Percentiles rank a stretch among this genome's conserved stretches.
Evolutionary conservation across 1,140 invertebrate genomes (phyloP).

Genomic region (Megalonaias nervosa): DNA sequence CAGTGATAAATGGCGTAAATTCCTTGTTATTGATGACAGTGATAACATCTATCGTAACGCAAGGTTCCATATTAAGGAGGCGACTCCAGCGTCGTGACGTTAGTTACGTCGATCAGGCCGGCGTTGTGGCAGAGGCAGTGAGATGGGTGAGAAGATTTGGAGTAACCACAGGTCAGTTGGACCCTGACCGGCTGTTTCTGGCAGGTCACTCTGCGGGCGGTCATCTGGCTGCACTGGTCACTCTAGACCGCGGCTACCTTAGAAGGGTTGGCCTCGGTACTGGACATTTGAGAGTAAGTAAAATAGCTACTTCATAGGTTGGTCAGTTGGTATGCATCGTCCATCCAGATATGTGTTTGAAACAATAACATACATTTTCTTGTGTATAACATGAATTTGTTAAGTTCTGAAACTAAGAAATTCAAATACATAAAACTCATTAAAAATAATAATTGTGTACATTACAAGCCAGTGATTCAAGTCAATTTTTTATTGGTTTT

Average conservation of each 20-base stretch:
- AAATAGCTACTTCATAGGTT: no score
- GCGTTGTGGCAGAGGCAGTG: conserved; percentile 24
- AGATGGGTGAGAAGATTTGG: conserved; percentile 25
- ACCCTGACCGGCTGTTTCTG: conserved; percentile 18
- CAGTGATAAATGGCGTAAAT: no score
- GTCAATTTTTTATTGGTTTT: no score
- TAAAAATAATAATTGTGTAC: no score
- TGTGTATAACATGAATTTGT: no score
- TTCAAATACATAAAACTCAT: no score
- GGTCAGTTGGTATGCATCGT: no score
- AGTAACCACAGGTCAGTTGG: not conserved
- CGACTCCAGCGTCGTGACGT: not conserved
- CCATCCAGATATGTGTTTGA: no score
- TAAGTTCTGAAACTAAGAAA: no score
- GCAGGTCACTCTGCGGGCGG: conserved; percentile 44
- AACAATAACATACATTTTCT: no score
- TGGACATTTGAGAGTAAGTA: no score
- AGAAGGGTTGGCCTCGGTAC: not conserved
- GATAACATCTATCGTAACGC: conserved; percentile 13
- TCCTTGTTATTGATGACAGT: not conserved
- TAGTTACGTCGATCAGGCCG: conserved; percentile 16
- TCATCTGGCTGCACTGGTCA: conserved; percentile 29
- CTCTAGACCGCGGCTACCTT: conserved; percentile 15
- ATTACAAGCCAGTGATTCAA: no score
- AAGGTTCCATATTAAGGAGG: conserved; percentile 7